Base-by-base conservation (phyloP, 1,140 invertebrate genomes). In the Lepidurus arcticus region DNA sequence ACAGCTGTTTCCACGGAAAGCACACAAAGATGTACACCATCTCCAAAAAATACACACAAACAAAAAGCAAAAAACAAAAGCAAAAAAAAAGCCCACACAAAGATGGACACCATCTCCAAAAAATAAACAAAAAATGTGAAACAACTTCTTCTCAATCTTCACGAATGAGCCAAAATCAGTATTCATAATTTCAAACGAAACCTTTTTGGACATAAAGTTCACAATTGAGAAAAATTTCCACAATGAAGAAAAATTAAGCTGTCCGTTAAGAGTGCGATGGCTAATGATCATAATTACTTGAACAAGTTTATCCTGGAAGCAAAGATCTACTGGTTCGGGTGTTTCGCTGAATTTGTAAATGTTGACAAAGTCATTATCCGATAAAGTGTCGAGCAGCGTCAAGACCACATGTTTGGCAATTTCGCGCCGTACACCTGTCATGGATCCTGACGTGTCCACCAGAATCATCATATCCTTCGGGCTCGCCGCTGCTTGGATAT, bases 381-480 rank as follows among this genome's bases (percentile, higher is more conserved):
- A 98, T 9, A 99, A 89, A 0, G 98, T 99, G 44, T 98, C 94
- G 80, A 99, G 85, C 73, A 99, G 92, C 44, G 92, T 92, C 16
- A 89, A 87, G 76, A 97, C 91, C 0, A 97, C 96, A 78, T 89
- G 90, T 83, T 92, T 92, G 7, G 97, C 96, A 80, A 99, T 98
- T 85, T 95, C 93, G 83, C 93, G 90, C 80, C 95, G 88, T 82
- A 95, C 90, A 7, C 98, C 98, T 26, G 91, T 93, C 98, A 99
- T 99, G 13, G 97, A 98, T n/a, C 98, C 98, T 78, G 95, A 94
- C 53, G 90, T 91, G 84, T 99, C 98, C 65, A 99, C 88, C 34
- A 99, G 86, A 79, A 99, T 97, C 26, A 99, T 90, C 80, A 99
- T 91, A 84, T 99, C 97, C 86, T 99, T 99, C 10, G 96, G 96